Evolutionary conservation across 2,797 vertebrate genomes (phyloP).

Genomic region (Telmatherina bonti): DNA sequence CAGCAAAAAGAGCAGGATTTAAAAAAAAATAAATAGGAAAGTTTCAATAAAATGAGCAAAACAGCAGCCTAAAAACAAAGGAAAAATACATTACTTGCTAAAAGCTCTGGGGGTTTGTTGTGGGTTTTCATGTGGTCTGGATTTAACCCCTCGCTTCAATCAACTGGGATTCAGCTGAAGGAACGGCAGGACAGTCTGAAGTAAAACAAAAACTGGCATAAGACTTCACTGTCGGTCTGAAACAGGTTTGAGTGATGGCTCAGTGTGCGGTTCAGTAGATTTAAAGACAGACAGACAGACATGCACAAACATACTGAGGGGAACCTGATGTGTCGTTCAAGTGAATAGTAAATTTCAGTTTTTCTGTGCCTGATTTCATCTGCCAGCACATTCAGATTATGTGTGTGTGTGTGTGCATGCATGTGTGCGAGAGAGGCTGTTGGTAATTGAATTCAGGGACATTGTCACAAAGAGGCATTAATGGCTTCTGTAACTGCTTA

Average conservation of each 20-base stretch:
- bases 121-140: not conserved
- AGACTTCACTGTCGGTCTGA: conserved; percentile 26
- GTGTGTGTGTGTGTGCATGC: conserved; percentile 23
- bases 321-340: conserved; percentile 18
- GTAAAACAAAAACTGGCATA: conserved; percentile 1
- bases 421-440: conserved; percentile 25
- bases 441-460: conserved; percentile 67
- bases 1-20: not conserved
- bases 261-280: conserved; percentile 28
- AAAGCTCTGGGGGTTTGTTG: not conserved
- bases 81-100: not conserved
- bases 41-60: not conserved
- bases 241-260: conserved; percentile 42
- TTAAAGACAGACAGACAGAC: conserved; percentile 20
- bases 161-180: not conserved
- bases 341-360: conserved; percentile 33
- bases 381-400: conserved; percentile 1
- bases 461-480: conserved; percentile 56
- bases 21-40: not conserved
- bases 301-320: not conserved
- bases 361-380: conserved; percentile 39
- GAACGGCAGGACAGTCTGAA: conserved; percentile 5
- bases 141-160: conserved; percentile 6
- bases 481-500: conserved; percentile 50
- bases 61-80: not conserved